A percentile compares a stretch with the other conserved stretches of the same genome.
These are phyloP conservation scores for Leptopilina clavipes DNA, from an alignment of 1,140 invertebrate genomes.

Conservation along the genomic window DNA sequence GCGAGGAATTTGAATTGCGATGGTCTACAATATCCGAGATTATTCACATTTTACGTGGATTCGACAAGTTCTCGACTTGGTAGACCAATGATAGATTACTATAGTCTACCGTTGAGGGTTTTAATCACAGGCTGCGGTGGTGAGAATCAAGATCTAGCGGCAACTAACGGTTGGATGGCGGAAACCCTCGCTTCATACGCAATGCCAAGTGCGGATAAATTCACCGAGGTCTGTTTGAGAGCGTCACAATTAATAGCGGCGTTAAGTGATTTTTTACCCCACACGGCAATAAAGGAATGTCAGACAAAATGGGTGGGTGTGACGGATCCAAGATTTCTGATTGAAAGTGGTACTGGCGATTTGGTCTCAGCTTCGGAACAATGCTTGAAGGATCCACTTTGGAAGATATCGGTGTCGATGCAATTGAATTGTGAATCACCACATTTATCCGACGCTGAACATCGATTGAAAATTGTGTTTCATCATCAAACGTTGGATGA, in stretches of 20 bases:
- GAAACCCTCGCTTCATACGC: slow-evolving; percentile 89
- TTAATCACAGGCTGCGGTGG: slow-evolving; percentile 86
- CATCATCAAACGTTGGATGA: slow-evolving; percentile 88
- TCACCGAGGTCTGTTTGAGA: slow-evolving; percentile 82
- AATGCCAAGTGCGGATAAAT: slow-evolving; percentile 85
- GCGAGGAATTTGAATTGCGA: slow-evolving; percentile 84
- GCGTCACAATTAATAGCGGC: slow-evolving; percentile 87
- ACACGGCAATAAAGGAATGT: slow-evolving; percentile 82
- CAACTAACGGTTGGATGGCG: slow-evolving; percentile 88
- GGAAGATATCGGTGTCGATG: slow-evolving; percentile 86
- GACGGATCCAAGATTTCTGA: slow-evolving; percentile 84
- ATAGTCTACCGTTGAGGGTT: slow-evolving; percentile 86
- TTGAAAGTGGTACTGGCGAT: slow-evolving; percentile 86
- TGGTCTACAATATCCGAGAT: slow-evolving; percentile 86
- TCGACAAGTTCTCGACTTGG: slow-evolving; percentile 84
- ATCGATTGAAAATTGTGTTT: slow-evolving; percentile 86
- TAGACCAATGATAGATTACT: slow-evolving; percentile 85
- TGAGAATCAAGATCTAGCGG: slow-evolving; percentile 79
- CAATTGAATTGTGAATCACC: slow-evolving; percentile 79
- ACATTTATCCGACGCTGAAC: slow-evolving; percentile 84
- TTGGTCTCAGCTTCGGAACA: slow-evolving; percentile 86
- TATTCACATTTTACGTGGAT: slow-evolving; percentile 90
- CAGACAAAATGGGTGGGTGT: slow-evolving; percentile 85
- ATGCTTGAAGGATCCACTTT: slow-evolving; percentile 86
- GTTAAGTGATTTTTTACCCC: slow-evolving; percentile 83